These are phyloP conservation scores for Fratercula arctica DNA, from an alignment of 2,797 vertebrate species.

Conservation along the genomic window DNA sequence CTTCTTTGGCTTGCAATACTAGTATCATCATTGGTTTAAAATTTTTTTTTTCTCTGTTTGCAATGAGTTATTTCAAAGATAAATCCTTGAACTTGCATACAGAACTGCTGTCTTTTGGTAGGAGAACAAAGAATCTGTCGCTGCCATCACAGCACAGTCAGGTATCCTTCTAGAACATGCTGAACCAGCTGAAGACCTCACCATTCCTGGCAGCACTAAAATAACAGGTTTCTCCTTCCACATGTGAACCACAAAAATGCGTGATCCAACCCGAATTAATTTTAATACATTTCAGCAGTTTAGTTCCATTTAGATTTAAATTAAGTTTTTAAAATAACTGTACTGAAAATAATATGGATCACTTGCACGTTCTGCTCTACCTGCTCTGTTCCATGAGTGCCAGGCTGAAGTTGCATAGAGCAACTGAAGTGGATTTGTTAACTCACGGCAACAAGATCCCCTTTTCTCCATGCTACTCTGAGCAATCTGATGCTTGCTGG, in stretches of 20 bases:
- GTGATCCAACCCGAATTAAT: background rate
- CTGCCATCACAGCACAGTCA: background rate
- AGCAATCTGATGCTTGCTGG: background rate
- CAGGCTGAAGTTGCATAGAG: background rate
- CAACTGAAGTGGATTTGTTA: background rate
- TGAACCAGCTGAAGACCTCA: background rate
- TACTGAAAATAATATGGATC: background rate
- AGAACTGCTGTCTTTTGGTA: background rate
- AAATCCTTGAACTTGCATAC: background rate
- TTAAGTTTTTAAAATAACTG: background rate
- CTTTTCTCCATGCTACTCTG: background rate
- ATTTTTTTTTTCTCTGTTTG: background rate
- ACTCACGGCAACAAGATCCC: background rate
- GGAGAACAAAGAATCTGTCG: background rate
- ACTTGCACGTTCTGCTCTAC: background rate
- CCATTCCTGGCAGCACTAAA: background rate
- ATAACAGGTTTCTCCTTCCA: background rate
- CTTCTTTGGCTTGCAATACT: background rate
- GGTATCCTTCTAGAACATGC: background rate
- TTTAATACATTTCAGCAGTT: background rate
- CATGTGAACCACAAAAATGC: background rate
- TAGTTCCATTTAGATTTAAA: background rate
- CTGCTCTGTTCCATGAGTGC: background rate
- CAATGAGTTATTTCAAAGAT: background rate
- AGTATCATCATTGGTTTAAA: background rate